Percentiles rank a stretch among this genome's conserved stretches.
phyloP scores from a whole-genome alignment of 2,113 vertebrate species.

The Pavo muticus region DNA sequence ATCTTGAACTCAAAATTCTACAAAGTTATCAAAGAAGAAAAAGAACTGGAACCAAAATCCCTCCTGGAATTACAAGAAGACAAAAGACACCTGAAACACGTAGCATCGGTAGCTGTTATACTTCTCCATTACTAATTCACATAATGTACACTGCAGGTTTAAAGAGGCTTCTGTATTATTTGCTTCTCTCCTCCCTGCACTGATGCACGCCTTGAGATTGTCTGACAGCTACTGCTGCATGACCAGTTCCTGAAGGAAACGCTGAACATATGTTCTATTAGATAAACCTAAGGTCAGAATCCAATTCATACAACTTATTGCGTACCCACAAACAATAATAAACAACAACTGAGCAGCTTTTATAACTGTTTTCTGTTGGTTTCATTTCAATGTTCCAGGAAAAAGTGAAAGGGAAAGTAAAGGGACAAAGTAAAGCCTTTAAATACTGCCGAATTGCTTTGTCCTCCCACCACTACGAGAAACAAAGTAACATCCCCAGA shows the following conservation, averaged over 20 bases:
- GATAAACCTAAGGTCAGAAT: conserved; percentile 1
- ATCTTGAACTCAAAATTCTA: background rate
- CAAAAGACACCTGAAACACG: background rate
- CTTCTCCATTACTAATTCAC: background rate
- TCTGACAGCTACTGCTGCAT: background rate
- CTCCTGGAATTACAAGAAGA: background rate
- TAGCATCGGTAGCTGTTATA: background rate
- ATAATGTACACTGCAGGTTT: background rate
- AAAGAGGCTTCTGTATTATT: background rate
- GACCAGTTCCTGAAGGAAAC: background rate
- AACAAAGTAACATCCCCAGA: background rate
- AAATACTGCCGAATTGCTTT: background rate
- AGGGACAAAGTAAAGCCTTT: background rate
- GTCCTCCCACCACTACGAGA: background rate
- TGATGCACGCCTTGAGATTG: background rate
- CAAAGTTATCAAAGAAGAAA: background rate
- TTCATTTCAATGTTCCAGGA: background rate
- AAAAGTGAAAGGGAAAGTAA: background rate
- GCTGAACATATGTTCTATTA: background rate
- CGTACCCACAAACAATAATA: background rate
- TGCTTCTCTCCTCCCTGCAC: background rate
- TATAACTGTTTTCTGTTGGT: background rate
- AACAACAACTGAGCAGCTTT: background rate
- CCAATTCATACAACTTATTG: background rate
- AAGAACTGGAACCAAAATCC: background rate